Evolutionary conservation across 2,797 vertebrate genomes (phyloP).

Genomic region (Cossypha caffra): DNA sequence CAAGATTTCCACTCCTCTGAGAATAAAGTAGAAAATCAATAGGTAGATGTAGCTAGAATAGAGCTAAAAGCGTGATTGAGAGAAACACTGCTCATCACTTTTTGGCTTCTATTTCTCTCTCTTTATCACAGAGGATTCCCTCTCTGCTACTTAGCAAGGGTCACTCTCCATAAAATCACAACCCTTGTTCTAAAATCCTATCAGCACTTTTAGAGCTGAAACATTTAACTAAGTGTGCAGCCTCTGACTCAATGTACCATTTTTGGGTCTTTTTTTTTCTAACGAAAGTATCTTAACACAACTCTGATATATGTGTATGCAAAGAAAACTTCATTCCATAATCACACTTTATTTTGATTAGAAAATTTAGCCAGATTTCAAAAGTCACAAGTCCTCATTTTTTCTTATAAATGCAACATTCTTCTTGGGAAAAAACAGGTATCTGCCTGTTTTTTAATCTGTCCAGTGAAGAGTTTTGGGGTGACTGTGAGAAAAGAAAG

Average conservation of each 20-base stretch:
- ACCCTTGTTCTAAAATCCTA: background rate
- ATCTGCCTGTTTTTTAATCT: background rate
- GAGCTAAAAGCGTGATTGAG: background rate
- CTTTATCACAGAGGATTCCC: background rate
- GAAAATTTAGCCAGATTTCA: background rate
- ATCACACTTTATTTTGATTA: background rate
- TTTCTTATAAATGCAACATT: background rate
- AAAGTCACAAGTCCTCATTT: fast-evolving
- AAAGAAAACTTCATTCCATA: background rate
- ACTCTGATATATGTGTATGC: background rate
- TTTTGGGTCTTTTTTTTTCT: background rate
- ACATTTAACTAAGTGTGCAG: background rate
- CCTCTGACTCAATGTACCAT: background rate
- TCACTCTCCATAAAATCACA: background rate
- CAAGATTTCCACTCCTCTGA: background rate
- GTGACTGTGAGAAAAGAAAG: background rate
- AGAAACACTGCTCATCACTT: background rate
- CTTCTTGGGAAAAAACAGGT: fast-evolving
- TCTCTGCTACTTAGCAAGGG: background rate
- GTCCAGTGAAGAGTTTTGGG: background rate
- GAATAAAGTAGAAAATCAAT: background rate
- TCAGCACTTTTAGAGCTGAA: background rate
- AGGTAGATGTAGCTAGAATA: background rate
- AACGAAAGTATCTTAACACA: background rate
- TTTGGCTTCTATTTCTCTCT: background rate